Percentiles rank a stretch among this genome's conserved stretches.
These are phyloP conservation scores for Caracal caracal DNA, from an alignment of 2,113 vertebrate species.

Conservation along the genomic window DNA sequence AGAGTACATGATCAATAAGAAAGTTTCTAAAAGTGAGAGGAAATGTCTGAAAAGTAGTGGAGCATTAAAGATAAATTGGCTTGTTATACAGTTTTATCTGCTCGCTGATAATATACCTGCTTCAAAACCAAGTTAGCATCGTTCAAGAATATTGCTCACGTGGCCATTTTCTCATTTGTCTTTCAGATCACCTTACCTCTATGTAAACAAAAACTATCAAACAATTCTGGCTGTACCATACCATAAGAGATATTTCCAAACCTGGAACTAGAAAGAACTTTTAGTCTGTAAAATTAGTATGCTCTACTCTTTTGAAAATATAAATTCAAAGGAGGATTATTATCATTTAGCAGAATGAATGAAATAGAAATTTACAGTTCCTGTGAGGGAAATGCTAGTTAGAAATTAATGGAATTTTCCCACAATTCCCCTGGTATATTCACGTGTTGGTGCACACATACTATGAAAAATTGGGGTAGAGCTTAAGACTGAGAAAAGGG, in stretches of 20 bases:
- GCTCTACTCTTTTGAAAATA: not conserved
- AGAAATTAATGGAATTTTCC: not conserved
- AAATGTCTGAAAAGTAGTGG: not conserved
- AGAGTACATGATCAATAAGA: not conserved
- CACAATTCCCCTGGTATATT: not conserved
- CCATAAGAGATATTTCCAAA: not conserved
- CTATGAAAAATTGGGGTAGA: no score
- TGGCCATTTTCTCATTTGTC: not conserved
- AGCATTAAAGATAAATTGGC: not conserved
- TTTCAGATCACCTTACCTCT: not conserved
- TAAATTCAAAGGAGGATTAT: not conserved
- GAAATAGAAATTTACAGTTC: not conserved
- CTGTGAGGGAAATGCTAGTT: not conserved
- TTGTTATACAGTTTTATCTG: not conserved
- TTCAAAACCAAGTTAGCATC: not conserved
- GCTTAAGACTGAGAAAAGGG: not conserved
- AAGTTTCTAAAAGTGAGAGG: not conserved
- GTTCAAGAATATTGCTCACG: not conserved
- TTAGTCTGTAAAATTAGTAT: not conserved
- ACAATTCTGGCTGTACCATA: not conserved
- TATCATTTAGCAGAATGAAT: not conserved
- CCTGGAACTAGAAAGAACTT: not conserved
- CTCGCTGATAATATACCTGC: not conserved
- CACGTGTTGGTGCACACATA: no score
- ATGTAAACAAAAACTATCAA: not conserved